Evolutionary conservation across 2,113 vertebrate genomes (phyloP), one percentile per base, ranked within the genome.

Genomic region (Eleginops maclovinus): DNA sequence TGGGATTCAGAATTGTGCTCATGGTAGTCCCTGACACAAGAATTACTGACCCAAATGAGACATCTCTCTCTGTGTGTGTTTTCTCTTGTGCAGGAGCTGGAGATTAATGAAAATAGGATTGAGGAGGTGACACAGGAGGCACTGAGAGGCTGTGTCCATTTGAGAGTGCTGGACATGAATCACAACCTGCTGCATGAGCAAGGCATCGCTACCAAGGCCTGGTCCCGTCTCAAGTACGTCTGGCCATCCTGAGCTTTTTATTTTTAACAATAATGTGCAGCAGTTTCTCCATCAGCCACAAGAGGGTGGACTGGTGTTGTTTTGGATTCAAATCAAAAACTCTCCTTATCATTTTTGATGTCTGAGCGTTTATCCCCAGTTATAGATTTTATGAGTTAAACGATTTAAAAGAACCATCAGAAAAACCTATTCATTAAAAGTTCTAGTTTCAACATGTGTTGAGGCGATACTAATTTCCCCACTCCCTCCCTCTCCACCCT

Each of bases 161-260:
- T 96, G 70, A 90, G 66, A 9, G 67, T 85, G 16, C 77, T 96
- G 59, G 90, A 94, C 58, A 91, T 96, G 72, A 96, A 94, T 78
- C 94, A 94, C 84, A 96, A 95, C 88, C 66, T 66, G 16, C 88
- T 96, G 61, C 88, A 89, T 54, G 94, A 97, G 56, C 85, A 92
- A 75, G 44, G 41, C 71, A 91, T 96, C 5, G 77, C 63, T 0
- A 72, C 81, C 28, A 55, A 16, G 0, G 86, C 94, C 70, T 95
- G 94, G 94, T 91, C 72, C 4, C 55, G 74, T n/a, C 91, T 96
- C 13, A 93, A 62, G 88, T 95, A 89, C 81, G 93, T 88, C 56
- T 15, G 22, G 24, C 49, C 36, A 31, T 31, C 9, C 31, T 31
- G 7, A 24, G 4, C 4, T 31, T 41, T 49, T 21, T 6, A 54